These are phyloP conservation scores for Epicampocera succincta DNA, from an alignment of 2,888 invertebrate species.

Conservation along the genomic window DNA sequence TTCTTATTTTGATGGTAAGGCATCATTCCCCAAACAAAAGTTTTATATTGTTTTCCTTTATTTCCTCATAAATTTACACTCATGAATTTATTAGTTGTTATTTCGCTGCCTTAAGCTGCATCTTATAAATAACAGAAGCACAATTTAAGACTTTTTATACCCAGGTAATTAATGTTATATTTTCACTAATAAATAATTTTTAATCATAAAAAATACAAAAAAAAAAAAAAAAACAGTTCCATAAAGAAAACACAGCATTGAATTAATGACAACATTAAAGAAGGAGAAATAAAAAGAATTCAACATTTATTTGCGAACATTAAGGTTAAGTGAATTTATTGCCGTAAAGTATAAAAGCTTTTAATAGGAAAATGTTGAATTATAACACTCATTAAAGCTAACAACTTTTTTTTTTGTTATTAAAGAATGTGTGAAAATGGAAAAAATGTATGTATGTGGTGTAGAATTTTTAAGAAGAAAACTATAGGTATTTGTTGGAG, in stretches of 20 bases:
- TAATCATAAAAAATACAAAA: conserved; percentile 50
- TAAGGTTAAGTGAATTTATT: conserved; percentile 34
- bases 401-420: neutral
- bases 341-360: conserved; percentile 16
- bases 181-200: conserved; percentile 71
- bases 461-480: too few species aligned
- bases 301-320: conserved; percentile 29
- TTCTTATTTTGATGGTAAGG: neutral
- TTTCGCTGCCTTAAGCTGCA: conserved; percentile 36
- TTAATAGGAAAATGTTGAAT: conserved; percentile 24
- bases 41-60: conserved; percentile 39
- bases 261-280: conserved; percentile 62
- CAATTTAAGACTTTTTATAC: conserved; percentile 44
- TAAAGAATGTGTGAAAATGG: neutral
- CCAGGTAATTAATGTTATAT: conserved; percentile 70
- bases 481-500: too few species aligned
- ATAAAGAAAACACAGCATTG: conserved; percentile 46
- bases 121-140: conserved; percentile 57
- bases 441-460: neutral
- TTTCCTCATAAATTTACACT: conserved; percentile 63
- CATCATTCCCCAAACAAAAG: conserved; percentile 19
- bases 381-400: conserved; percentile 21
- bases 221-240: conserved; percentile 11
- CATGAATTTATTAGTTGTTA: conserved; percentile 64
- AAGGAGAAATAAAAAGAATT: conserved; percentile 15